A percentile compares a stretch with the other conserved stretches of the same genome.
Conservation (phyloP, 2,797 vertebrate genomes). For the Gadopsis bispinosus region DNA sequence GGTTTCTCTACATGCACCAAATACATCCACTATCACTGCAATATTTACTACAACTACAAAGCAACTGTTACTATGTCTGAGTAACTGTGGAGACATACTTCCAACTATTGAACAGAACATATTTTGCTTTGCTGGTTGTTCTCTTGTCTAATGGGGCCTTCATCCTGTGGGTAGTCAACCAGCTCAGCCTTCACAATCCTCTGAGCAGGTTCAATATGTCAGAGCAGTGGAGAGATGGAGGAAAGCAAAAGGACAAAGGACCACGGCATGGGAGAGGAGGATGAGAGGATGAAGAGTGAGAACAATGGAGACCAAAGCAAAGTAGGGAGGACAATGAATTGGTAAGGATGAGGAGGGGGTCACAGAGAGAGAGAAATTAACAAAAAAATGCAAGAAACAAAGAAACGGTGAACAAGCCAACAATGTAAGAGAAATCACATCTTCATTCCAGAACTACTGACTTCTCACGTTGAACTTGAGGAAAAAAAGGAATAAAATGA, state of each 20-base stretch:
- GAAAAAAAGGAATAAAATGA: neutral
- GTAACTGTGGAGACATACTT: slow-evolving; percentile 72
- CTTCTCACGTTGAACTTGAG: neutral
- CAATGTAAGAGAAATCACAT: neutral
- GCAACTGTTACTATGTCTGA: slow-evolving; percentile 20
- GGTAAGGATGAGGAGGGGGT: slow-evolving; percentile 43
- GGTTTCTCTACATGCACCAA: slow-evolving; percentile 20
- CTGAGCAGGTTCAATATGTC: slow-evolving; percentile 81
- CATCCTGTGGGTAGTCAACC: slow-evolving; percentile 95
- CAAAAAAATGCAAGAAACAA: slow-evolving; percentile 34
- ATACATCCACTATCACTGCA: neutral
- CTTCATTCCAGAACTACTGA: slow-evolving; percentile 1
- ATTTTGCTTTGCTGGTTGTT: slow-evolving; percentile 91
- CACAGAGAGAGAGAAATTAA: slow-evolving; percentile 26
- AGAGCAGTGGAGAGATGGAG: slow-evolving; percentile 39
- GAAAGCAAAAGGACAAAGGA: slow-evolving; percentile 18
- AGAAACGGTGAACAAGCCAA: slow-evolving; percentile 11
- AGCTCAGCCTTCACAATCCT: slow-evolving; percentile 95
- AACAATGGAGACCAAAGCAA: slow-evolving; percentile 66
- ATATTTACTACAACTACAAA: slow-evolving; percentile 40
- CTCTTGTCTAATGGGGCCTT: slow-evolving; percentile 85
- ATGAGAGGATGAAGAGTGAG: slow-evolving; percentile 33
- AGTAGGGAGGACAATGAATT: slow-evolving; percentile 52
- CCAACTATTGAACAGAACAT: slow-evolving; percentile 92
- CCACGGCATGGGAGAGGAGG: slow-evolving; percentile 38